These are phyloP conservation scores for Salpingus planirostris DNA, from an alignment of 2,888 invertebrate genomes.

Conservation along the genomic window DNA sequence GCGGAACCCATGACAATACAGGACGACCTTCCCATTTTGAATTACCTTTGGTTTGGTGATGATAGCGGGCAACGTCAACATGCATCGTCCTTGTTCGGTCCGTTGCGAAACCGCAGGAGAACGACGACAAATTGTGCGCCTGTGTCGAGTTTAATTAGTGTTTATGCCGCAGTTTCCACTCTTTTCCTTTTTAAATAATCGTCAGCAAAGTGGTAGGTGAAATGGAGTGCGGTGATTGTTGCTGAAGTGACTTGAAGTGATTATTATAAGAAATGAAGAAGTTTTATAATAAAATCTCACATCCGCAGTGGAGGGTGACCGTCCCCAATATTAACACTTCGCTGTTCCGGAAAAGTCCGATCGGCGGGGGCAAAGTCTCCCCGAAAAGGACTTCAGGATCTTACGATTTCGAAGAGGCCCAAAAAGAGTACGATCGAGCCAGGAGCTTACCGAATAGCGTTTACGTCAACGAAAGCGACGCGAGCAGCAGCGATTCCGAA, in stretches of 20 bases:
- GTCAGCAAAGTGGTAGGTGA: conserved; percentile 16
- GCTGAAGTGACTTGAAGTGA: too few relatives aligned
- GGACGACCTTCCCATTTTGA: too few relatives aligned
- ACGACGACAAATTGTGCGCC: too few relatives aligned
- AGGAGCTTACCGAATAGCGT: conserved; percentile 26
- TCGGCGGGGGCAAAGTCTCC: conserved; percentile 12
- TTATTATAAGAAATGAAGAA: conserved; percentile 34
- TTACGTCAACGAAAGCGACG: conserved; percentile 20
- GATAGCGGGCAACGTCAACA: too few relatives aligned
- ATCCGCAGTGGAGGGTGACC: conserved; percentile 38
- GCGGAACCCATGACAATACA: too few relatives aligned
- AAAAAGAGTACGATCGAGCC: conserved; percentile 28
- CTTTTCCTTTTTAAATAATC: too few relatives aligned
- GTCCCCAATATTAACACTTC: conserved; percentile 35
- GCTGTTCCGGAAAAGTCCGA: conserved; percentile 17
- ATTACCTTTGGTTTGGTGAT: too few relatives aligned
- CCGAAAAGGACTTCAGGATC: conserved; percentile 31
- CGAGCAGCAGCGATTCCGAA: conserved; percentile 22
- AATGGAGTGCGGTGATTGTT: conserved; percentile 3
- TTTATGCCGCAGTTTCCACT: conserved; percentile 17
- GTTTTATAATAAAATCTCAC: conserved; percentile 37
- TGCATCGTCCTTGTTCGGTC: too few relatives aligned
- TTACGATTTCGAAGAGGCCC: conserved; percentile 37
- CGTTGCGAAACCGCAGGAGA: too few relatives aligned
- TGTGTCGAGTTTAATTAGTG: conserved; percentile 12